Conservation (phyloP, 2,888 invertebrate genomes). For the Marronus borbonicus region DNA sequence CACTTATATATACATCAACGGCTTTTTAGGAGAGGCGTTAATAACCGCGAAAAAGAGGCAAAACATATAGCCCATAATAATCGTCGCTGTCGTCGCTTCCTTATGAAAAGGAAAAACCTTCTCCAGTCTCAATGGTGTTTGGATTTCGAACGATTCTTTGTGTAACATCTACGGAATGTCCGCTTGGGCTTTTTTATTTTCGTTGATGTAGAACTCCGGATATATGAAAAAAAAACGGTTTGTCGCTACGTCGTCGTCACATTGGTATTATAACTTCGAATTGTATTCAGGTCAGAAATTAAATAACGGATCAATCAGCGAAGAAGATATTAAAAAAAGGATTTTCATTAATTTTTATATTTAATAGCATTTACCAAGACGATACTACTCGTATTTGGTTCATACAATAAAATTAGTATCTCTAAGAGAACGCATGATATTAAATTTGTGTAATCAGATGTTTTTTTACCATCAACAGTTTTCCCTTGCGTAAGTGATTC, state of each 20-base stretch:
- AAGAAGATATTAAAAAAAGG: no score
- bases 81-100: slow-evolving; percentile 19
- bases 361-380: no score
- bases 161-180: background rate
- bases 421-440: no score
- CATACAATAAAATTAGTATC: no score
- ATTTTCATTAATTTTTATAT: no score
- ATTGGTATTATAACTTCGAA: background rate
- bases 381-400: no score
- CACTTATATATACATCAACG: slow-evolving; percentile 15
- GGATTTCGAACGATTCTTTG: slow-evolving; percentile 14
- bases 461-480: no score
- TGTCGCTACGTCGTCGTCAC: background rate
- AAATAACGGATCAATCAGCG: background rate
- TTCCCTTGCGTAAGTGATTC: no score
- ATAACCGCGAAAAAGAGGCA: slow-evolving; percentile 11
- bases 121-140: slow-evolving; percentile 16
- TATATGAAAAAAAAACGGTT: background rate
- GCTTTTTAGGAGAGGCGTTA: slow-evolving; percentile 24
- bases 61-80: slow-evolving; percentile 3
- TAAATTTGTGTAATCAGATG: no score
- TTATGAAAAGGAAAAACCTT: background rate
- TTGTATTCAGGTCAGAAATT: background rate
- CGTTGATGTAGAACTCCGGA: slow-evolving; percentile 1
- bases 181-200: slow-evolving; percentile 8